phyloP scores from a whole-genome alignment of 2,113 vertebrate species.

The Pachycephala philippinensis region DNA sequence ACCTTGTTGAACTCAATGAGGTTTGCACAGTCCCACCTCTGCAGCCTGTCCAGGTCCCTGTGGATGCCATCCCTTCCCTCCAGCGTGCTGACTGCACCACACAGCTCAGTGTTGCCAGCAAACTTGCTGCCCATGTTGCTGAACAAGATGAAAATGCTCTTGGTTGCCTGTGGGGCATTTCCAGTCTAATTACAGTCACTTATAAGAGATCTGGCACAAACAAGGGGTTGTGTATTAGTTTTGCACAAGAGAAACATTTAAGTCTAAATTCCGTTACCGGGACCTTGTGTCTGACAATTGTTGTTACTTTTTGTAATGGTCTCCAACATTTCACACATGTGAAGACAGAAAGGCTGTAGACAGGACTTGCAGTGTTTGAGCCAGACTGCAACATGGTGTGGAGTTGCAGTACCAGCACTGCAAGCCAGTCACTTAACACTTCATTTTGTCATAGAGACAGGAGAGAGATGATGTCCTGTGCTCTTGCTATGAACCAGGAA shows the following conservation, averaged over 20 bases:
- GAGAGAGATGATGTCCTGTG: conserved; percentile 33
- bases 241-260: background rate
- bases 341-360: background rate
- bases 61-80: background rate
- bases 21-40: background rate
- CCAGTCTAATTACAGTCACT: background rate
- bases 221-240: background rate
- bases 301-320: background rate
- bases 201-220: background rate
- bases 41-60: background rate
- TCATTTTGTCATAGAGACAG: conserved; percentile 61
- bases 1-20: background rate
- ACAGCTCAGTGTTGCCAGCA: rapidly evolving
- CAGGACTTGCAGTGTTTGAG: background rate
- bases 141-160: background rate
- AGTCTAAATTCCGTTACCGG: background rate
- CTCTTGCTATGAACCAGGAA: conserved; percentile 70
- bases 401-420: background rate
- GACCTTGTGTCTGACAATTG: background rate
- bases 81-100: rapidly evolving
- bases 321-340: rapidly evolving
- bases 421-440: conserved; percentile 66
- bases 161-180: background rate
- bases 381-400: background rate
- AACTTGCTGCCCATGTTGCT: background rate